phyloP scores from a whole-genome alignment of 2,888 invertebrate species.

The Mesorhabditis spiculigera region DNA sequence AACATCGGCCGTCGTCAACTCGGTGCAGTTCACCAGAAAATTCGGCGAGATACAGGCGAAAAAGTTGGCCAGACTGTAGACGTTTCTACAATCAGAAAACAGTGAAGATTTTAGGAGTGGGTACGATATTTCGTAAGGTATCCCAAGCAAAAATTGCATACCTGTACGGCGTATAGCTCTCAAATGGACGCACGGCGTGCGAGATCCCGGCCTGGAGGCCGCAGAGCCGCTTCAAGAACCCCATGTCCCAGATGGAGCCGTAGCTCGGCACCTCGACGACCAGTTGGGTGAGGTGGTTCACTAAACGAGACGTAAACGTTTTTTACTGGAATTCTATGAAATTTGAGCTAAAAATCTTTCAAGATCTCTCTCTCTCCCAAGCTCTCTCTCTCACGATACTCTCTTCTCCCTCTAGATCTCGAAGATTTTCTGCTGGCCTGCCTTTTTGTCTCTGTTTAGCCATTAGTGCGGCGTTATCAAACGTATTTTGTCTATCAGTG shows the following conservation, averaged over 20 bases:
- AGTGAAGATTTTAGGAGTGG: neutral
- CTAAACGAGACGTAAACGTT: too few species aligned
- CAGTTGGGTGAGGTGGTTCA: constrained; percentile 54
- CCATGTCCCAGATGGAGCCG: constrained; percentile 36
- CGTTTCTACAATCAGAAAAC: constrained; percentile 20
- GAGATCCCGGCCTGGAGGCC: constrained; percentile 36
- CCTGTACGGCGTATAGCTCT: constrained; percentile 32
- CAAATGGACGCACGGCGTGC: constrained; percentile 29
- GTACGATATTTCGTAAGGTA: too few species aligned
- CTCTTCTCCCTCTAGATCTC: too few species aligned
- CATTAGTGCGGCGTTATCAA: too few species aligned
- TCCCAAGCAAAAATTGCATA: neutral
- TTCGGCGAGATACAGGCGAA: constrained; percentile 51
- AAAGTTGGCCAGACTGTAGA: constrained; percentile 50
- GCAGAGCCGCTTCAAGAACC: constrained; percentile 44
- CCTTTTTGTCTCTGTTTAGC: too few species aligned
- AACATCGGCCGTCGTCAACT: constrained; percentile 25
- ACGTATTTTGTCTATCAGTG: too few species aligned
- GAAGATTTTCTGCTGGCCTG: too few species aligned
- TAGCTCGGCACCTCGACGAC: constrained; percentile 41
- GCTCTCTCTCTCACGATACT: too few species aligned
- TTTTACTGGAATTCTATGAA: too few species aligned
- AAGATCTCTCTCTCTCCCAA: too few species aligned
- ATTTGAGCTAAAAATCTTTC: too few species aligned
- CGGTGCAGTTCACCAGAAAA: constrained; percentile 44